Conservation (phyloP, 2,888 invertebrate genomes). For the Sepiola atlantica region DNA sequence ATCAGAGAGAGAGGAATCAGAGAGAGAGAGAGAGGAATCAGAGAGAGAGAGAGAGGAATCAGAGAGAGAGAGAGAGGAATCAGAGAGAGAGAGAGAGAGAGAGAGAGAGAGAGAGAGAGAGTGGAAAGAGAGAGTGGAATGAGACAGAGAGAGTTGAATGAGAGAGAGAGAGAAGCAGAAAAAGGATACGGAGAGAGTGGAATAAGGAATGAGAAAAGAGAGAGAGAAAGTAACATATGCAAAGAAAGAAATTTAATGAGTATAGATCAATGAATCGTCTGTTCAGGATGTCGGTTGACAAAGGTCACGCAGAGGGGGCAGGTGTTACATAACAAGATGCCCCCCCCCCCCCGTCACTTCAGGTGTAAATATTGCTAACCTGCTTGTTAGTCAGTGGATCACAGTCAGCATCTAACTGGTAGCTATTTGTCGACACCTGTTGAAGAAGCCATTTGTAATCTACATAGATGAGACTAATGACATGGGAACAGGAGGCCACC, state of each 20-base stretch:
- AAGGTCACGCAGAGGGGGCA: not conserved
- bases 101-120: not conserved
- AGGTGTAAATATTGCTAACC: not conserved
- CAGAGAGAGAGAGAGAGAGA: not conserved
- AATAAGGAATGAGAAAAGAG: not conserved
- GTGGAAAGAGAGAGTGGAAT: not conserved
- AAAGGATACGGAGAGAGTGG: not conserved
- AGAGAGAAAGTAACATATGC: not conserved
- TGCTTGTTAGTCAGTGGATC: conserved; percentile 23
- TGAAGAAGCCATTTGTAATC: conserved; percentile 32
- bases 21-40: too few species aligned
- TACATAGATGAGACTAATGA: not conserved
- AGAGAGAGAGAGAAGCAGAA: too few species aligned
- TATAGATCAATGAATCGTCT: not conserved
- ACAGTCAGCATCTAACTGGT: not conserved
- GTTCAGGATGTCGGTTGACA: not conserved
- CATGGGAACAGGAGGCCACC: not conserved
- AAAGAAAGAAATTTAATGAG: not conserved
- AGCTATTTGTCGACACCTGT: conserved; percentile 18
- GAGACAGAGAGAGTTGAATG: not conserved
- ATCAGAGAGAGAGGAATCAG: too few species aligned
- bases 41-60: too few species aligned
- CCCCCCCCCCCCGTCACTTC: not conserved
- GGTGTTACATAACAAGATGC: not conserved
- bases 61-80: too few species aligned